phyloP scores from a whole-genome alignment of 2,113 vertebrate genomes.

The Cyprinodon tularosa region DNA sequence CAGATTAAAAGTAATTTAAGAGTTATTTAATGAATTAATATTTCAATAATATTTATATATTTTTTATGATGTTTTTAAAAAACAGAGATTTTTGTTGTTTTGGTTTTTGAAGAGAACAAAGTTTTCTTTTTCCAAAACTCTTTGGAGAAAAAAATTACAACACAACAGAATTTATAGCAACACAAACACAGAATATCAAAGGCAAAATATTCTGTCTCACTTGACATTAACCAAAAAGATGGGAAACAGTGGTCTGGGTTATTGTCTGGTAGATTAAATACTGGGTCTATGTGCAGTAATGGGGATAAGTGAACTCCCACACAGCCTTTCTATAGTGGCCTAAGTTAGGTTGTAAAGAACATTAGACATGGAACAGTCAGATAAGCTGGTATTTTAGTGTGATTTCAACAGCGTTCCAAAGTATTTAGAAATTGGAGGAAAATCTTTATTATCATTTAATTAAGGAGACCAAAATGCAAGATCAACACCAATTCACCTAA shows the following conservation, averaged over 20 bases:
- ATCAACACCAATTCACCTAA: constrained; percentile 80
- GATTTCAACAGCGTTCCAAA: constrained; percentile 20
- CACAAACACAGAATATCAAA: too few species aligned
- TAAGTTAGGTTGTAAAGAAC: constrained; percentile 37
- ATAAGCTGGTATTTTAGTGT: constrained; percentile 24
- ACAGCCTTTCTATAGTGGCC: constrained; percentile 30
- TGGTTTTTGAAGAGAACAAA: too few species aligned
- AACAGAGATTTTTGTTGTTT: too few species aligned
- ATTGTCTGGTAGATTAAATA: constrained; percentile 84
- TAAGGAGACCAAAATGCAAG: constrained; percentile 49
- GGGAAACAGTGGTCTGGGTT: constrained; percentile 83
- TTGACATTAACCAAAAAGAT: too few species aligned
- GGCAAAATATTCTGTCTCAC: too few species aligned
- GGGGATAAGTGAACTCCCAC: constrained; percentile 41
- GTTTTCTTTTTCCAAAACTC: too few species aligned
- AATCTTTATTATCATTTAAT: not conserved
- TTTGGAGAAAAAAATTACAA: too few species aligned
- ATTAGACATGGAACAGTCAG: constrained; percentile 36
- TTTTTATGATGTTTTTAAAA: too few species aligned
- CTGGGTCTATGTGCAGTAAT: constrained; percentile 73
- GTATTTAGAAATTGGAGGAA: not conserved
- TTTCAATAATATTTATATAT: not conserved
- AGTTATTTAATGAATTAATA: not conserved
- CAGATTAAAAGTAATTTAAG: not conserved
- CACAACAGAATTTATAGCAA: too few species aligned